These are phyloP conservation scores for Macroglossus sobrinus DNA, from an alignment of 2,113 vertebrate species.

Conservation along the genomic window DNA sequence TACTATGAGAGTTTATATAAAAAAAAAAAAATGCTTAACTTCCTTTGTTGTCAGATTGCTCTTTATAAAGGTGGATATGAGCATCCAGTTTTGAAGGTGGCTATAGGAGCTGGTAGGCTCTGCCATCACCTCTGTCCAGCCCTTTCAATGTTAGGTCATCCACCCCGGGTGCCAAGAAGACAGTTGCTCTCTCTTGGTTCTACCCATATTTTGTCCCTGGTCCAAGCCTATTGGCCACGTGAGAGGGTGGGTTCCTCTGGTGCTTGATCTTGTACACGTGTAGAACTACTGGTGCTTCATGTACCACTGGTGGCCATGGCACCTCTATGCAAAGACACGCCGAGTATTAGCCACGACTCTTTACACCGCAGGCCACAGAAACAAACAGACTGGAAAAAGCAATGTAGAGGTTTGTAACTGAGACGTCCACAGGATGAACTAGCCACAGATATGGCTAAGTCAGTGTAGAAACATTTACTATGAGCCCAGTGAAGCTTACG, in stretches of 20 bases:
- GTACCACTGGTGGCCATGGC: neutral
- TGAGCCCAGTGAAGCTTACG: neutral
- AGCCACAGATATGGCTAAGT: neutral
- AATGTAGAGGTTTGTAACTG: neutral
- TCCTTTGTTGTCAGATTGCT: neutral
- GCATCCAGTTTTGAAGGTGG: neutral
- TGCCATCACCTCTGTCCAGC: neutral
- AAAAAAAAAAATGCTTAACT: slow-evolving; percentile 5
- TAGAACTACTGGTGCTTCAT: neutral
- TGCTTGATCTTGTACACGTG: neutral
- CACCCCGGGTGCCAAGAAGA: neutral
- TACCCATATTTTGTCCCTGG: neutral
- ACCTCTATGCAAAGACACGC: neutral
- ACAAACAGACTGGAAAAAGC: neutral
- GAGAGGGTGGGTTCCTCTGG: neutral
- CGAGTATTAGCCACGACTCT: neutral
- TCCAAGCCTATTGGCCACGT: neutral
- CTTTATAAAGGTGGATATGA: neutral
- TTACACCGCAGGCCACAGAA: neutral
- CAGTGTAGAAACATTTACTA: neutral
- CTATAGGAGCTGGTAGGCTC: neutral
- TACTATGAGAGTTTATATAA: slow-evolving; percentile 42
- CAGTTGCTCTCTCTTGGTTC: neutral
- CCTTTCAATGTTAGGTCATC: neutral
- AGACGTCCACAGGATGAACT: neutral